Conservation (phyloP, 2,113 vertebrate genomes). For the Mungos mungo region DNA sequence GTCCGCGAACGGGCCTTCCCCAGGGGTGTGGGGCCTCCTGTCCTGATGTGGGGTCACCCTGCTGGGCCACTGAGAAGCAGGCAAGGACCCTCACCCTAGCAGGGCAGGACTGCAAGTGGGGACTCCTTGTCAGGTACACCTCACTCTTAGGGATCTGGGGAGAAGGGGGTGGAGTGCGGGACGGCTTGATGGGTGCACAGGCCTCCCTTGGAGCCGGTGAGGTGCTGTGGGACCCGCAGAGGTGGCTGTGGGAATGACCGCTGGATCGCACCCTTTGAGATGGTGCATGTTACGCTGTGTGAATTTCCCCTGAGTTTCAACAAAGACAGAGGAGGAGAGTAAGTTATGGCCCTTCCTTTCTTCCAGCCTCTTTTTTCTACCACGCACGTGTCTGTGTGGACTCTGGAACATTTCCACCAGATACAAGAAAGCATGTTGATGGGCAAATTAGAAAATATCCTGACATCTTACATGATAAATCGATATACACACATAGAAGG, state of each 20-base stretch:
- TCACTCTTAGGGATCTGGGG: too few relatives aligned
- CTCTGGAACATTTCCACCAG: neutral
- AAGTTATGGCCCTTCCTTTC: neutral
- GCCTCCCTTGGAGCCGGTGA: neutral
- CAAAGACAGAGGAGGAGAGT: neutral
- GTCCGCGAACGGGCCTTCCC: neutral
- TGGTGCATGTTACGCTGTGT: neutral
- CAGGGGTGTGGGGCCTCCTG: neutral
- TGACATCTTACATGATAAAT: neutral
- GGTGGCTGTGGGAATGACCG: neutral
- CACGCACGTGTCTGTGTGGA: neutral
- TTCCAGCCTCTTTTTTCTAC: neutral
- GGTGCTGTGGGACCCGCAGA: neutral
- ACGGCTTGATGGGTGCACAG: accelerated
- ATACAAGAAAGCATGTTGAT: neutral
- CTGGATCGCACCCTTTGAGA: neutral
- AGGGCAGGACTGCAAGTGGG: neutral
- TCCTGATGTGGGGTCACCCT: too few relatives aligned
- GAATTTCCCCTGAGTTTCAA: neutral
- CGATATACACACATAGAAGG: accelerated
- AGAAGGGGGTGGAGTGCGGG: too few relatives aligned
- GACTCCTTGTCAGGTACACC: neutral
- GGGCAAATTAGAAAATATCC: neutral
- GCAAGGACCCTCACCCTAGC: neutral
- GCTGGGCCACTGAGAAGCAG: neutral